Conservation (phyloP, 2,888 invertebrate genomes). For the Brassicogethes aeneus region DNA sequence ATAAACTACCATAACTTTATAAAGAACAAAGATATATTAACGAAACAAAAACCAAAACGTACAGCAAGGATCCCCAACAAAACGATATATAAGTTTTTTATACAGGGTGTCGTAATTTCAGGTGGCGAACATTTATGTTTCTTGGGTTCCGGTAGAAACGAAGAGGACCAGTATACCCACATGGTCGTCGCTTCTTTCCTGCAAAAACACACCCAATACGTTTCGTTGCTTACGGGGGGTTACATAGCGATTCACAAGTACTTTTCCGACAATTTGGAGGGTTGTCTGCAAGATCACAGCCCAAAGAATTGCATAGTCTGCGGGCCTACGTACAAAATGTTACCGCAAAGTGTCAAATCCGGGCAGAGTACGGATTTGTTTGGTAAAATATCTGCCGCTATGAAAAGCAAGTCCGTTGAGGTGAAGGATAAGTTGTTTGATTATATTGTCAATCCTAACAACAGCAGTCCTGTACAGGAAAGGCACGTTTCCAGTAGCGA, state of each 20-base stretch:
- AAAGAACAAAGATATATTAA: no score
- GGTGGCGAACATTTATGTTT: slow-evolving; percentile 84
- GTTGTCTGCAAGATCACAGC: slow-evolving; percentile 80
- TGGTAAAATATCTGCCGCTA: slow-evolving; percentile 75
- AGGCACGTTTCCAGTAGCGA: slow-evolving; percentile 79
- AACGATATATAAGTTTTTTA: no score
- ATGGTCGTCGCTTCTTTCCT: slow-evolving; percentile 98
- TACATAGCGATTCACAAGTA: slow-evolving; percentile 78
- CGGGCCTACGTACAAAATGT: slow-evolving; percentile 45
- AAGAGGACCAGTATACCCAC: slow-evolving; percentile 92
- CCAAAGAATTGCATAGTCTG: slow-evolving; percentile 74
- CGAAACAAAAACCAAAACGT: no score
- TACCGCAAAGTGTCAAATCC: slow-evolving; percentile 13
- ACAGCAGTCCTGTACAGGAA: slow-evolving; percentile 48
- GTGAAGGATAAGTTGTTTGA: slow-evolving; percentile 87
- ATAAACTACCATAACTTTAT: no score
- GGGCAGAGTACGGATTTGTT: slow-evolving; percentile 51
- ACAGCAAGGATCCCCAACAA: no score
- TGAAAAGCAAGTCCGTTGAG: slow-evolving; percentile 85
- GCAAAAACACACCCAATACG: slow-evolving; percentile 86
- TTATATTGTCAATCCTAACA: slow-evolving; percentile 84
- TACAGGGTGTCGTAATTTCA: no score
- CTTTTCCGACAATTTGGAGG: slow-evolving; percentile 70
- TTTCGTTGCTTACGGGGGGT: slow-evolving; percentile 87
- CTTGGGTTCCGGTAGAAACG: slow-evolving; percentile 86